These are phyloP conservation scores for Amia ocellicauda DNA, from an alignment of 2,113 vertebrate genomes.

Conservation along the genomic window DNA sequence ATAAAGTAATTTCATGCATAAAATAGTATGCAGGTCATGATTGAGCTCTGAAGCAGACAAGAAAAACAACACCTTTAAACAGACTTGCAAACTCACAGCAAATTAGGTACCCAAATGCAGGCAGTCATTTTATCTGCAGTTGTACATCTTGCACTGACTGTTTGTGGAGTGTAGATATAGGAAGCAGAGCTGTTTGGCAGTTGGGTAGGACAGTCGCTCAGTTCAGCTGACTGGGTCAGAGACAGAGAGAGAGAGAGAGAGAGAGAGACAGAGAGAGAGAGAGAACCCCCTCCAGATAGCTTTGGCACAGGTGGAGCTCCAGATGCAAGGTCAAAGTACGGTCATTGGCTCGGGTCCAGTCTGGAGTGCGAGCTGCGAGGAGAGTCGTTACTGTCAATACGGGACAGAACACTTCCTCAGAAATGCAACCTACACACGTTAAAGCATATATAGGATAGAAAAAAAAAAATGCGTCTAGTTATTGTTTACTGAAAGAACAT, in stretches of 20 bases:
- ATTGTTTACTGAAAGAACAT: too few relatives aligned
- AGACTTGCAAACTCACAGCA: too few relatives aligned
- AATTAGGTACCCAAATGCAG: too few relatives aligned
- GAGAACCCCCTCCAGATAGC: slow-evolving; percentile 49
- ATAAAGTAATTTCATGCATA: too few relatives aligned
- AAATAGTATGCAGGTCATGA: not conserved
- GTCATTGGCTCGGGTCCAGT: slow-evolving; percentile 65
- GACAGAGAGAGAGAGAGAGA: slow-evolving; percentile 20
- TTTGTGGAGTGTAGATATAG: not conserved
- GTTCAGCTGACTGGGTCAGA: slow-evolving; percentile 12
- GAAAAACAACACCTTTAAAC: not conserved
- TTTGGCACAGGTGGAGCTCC: slow-evolving; percentile 58
- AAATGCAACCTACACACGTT: too few relatives aligned
- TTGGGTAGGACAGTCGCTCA: not conserved
- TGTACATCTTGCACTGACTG: not conserved
- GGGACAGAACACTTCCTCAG: too few relatives aligned
- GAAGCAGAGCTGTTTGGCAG: slow-evolving; percentile 11
- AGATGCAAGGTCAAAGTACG: slow-evolving; percentile 74
- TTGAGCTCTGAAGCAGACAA: not conserved
- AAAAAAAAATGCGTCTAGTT: too few relatives aligned
- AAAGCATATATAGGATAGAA: too few relatives aligned
- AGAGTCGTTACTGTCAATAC: not conserved
- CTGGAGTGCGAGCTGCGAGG: slow-evolving; percentile 17
- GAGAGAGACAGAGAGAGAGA: too few relatives aligned
- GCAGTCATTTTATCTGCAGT: not conserved